Conservation (phyloP, 2,113 vertebrate species). For the Aramus guarauna region DNA sequence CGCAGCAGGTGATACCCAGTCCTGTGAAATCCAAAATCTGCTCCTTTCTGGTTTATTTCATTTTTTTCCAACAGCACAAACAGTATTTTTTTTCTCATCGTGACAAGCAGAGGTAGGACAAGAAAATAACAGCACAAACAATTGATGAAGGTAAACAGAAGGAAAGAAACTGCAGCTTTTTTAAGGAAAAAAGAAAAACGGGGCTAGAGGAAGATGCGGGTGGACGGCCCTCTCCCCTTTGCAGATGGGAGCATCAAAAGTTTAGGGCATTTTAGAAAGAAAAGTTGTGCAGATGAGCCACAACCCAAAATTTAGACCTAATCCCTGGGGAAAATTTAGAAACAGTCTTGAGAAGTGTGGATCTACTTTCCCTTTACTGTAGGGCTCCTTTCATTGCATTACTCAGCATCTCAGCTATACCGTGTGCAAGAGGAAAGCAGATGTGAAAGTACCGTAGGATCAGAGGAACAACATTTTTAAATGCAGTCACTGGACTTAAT, state of each 20-base stretch:
- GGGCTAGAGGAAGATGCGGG: not conserved
- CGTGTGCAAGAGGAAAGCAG: rapidly evolving
- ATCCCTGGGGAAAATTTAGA: not conserved
- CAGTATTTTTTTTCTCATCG: not conserved
- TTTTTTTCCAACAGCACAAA: not conserved
- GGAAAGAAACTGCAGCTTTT: not conserved
- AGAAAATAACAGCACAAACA: not conserved
- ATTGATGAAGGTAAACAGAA: not conserved
- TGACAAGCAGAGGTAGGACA: not conserved
- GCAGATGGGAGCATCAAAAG: not conserved
- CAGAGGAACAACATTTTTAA: not conserved
- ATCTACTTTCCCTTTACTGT: not conserved
- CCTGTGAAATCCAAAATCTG: not conserved
- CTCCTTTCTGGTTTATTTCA: not conserved
- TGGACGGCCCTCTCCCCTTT: not conserved
- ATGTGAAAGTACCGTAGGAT: rapidly evolving
- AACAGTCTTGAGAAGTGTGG: not conserved
- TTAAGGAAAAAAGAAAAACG: not conserved
- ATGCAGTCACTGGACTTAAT: not conserved
- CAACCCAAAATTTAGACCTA: not conserved
- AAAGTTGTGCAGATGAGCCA: not conserved
- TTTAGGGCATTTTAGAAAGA: not conserved
- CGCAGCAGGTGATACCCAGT: not conserved
- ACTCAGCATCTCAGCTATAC: not conserved
- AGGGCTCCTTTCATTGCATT: rapidly evolving